Percentiles rank a stretch among this genome's conserved stretches.
Conservation (phyloP, 2,888 invertebrate species). For the Torymus texanus region DNA sequence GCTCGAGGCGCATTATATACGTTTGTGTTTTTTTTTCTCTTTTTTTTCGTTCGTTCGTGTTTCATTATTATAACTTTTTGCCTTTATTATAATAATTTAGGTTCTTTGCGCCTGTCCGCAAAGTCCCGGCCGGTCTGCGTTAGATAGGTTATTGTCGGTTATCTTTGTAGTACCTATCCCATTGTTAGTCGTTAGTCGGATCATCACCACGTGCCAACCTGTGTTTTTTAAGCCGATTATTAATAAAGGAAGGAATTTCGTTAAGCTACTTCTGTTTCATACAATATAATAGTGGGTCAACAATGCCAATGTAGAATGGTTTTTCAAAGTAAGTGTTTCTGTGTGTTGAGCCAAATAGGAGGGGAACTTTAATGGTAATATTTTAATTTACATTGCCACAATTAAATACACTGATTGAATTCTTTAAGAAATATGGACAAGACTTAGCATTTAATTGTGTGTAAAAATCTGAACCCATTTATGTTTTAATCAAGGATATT, state of each 20-base stretch:
- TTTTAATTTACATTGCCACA: no score
- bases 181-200: constrained; percentile 71
- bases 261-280: constrained; percentile 57
- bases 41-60: not conserved
- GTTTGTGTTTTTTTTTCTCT: not conserved
- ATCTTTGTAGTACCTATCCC: constrained; percentile 70
- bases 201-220: constrained; percentile 71
- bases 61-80: not conserved
- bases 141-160: constrained; percentile 71
- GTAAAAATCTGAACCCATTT: no score
- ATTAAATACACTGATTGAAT: no score
- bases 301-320: constrained; percentile 46
- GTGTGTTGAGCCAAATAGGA: constrained; percentile 11
- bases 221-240: constrained; percentile 67
- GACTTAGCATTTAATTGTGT: no score
- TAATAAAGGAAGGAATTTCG: constrained; percentile 60
- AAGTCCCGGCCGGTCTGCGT: constrained; percentile 67
- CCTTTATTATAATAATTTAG: constrained; percentile 33
- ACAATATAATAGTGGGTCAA: constrained; percentile 48
- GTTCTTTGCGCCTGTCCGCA: constrained; percentile 60
- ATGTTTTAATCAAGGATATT: no score
- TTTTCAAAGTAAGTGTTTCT: not conserved
- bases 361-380: constrained; percentile 5
- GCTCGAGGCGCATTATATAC: constrained; percentile 46
- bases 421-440: no score